Base-by-base conservation (phyloP, 1,140 invertebrate species). In the Alviniconcha marisindica region DNA sequence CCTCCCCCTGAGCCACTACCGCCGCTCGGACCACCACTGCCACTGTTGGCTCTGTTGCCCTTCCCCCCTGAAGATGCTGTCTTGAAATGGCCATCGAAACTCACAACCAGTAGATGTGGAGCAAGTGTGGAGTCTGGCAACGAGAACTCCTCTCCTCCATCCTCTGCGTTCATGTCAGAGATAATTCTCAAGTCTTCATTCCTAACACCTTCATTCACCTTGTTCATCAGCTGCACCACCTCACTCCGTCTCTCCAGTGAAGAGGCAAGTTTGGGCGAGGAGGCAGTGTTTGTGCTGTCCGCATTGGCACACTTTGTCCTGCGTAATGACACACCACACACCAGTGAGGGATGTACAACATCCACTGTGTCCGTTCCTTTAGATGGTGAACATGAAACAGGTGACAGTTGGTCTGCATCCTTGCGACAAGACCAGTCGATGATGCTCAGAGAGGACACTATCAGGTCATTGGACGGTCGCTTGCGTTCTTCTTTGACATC, bases 191-290 rank as follows among this genome's bases (percentile, higher is more conserved):
- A 33, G 24, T 78, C 63, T 36, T 90, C 89, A 86, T 88, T 94
- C 83, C 92, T 94, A 12, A 92, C 92, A 44, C 94, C 94, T 89
- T 95, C 94, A 88, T 95, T 95, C 28, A 95, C 95, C 91, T 94
- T 94, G 85, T 95, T 95, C 94, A 95, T 94, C 18, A 94, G 93
- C 76, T 94, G 94, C 54, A 95, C 95, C 38, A 95, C 88, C 63
- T 86, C 87, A 74, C 86, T 88, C 38, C 85, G 83, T 18, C 82
- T 77, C 44, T 86, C 81, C 60, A 42, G 15, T 33, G 69, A 69
- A 5, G 80, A 63, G 15, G 81, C 77, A 18, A 76, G 78, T 33
- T 80, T 54, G 21, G 78, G 40, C 14, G 78, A 66, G 14, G 78
- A 42, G 2, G 51, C 21, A 24, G 51, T 18, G 42, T 76, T 76